Conservation (phyloP, 2,113 vertebrate genomes). For the Misgurnus mizolepis region DNA sequence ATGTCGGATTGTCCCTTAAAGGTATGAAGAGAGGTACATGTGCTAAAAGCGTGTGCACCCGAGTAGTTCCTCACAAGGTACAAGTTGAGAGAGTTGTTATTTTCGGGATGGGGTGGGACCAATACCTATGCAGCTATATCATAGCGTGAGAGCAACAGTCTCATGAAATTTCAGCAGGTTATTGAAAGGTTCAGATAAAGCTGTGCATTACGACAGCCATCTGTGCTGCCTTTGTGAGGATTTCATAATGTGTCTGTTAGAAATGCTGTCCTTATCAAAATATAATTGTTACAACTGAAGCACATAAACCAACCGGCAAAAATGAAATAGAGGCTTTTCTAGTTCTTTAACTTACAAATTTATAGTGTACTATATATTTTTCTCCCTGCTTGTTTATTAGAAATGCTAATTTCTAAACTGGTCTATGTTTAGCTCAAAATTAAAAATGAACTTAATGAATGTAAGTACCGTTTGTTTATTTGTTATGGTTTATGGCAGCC, state of each 20-base stretch:
- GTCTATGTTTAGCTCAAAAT: conserved; percentile 45
- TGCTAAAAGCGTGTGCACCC: conserved; percentile 5
- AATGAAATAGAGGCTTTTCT: conserved; percentile 39
- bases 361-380: conserved; percentile 49
- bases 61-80: conserved; percentile 55
- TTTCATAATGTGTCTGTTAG: conserved; percentile 47
- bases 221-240: conserved; percentile 40
- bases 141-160: conserved; percentile 31
- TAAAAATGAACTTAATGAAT: conserved; percentile 47
- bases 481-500: conserved; percentile 30
- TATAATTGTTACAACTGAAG: conserved; percentile 50
- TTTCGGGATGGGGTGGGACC: conserved; percentile 57
- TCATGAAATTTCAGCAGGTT: conserved; percentile 49
- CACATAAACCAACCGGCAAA: conserved; percentile 21
- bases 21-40: conserved; percentile 39
- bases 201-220: conserved; percentile 21
- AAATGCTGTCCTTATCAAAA: conserved; percentile 39
- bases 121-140: conserved; percentile 56
- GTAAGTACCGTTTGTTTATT: conserved; percentile 49
- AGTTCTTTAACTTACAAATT: conserved; percentile 40
- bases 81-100: conserved; percentile 47
- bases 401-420: conserved; percentile 42
- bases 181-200: conserved; percentile 38
- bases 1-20: conserved; percentile 41
- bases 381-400: conserved; percentile 44